phyloP scores from a whole-genome alignment of 92 coral and sea anemone species.

The Epizoanthus scotinus region DNA sequence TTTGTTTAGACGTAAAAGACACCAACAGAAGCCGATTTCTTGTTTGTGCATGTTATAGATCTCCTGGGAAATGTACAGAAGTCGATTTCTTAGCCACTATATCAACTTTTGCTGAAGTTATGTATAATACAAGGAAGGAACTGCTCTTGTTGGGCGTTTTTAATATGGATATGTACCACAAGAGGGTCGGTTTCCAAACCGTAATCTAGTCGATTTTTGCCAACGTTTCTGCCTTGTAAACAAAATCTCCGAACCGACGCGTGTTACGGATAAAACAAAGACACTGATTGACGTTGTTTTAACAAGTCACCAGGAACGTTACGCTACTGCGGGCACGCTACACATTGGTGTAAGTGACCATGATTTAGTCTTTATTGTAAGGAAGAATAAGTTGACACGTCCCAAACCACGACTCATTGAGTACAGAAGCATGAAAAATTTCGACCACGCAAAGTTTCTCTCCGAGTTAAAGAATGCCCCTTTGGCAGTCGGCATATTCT shows the following conservation, averaged over 20 bases:
- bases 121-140: too few relatives aligned
- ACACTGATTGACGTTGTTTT: too few relatives aligned
- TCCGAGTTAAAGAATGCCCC: constrained; percentile 53
- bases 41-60: constrained; percentile 60
- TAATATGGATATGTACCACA: constrained; percentile 55
- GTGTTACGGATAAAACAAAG: too few relatives aligned
- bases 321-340: constrained; percentile 38
- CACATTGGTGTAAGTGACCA: constrained; percentile 41
- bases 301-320: constrained; percentile 36
- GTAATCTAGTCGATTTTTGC: constrained; percentile 43
- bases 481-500: constrained; percentile 47
- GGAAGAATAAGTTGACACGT: constrained; percentile 41
- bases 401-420: too few relatives aligned
- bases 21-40: constrained; percentile 4
- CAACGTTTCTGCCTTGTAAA: constrained; percentile 45
- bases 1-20: constrained; percentile 31
- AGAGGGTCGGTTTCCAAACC: neutral
- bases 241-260: neutral
- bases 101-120: constrained; percentile 11
- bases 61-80: constrained; percentile 38
- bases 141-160: constrained; percentile 47
- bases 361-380: constrained; percentile 36
- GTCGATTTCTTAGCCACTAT: constrained; percentile 42
- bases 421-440: constrained; percentile 50
- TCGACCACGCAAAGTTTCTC: constrained; percentile 36